phyloP scores from a whole-genome alignment of 1,140 invertebrate species.

The Bathynomus jamesi region DNA sequence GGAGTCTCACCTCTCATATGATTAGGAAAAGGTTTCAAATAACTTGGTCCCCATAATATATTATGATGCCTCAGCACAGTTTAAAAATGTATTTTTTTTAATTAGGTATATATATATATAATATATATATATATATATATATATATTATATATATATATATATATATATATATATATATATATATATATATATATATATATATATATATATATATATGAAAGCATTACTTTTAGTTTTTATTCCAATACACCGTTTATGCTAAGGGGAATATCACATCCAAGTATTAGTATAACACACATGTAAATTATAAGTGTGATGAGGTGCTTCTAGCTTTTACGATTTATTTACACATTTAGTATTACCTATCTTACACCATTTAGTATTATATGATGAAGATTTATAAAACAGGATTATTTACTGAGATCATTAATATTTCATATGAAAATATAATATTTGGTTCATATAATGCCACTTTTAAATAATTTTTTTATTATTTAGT shows the following conservation, averaged over 20 bases:
- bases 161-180: constrained; percentile 3
- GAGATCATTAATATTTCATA: neutral
- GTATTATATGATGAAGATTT: neutral
- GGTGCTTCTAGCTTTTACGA: neutral
- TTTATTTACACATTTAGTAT: neutral
- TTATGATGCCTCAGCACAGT: too few relatives aligned
- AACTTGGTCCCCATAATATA: too few relatives aligned
- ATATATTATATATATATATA: neutral
- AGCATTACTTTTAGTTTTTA: neutral
- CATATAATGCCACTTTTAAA: neutral
- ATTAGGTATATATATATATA: neutral
- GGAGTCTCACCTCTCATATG: too few relatives aligned
- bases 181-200: constrained; percentile 3
- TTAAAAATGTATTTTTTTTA: too few relatives aligned
- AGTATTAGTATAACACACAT: neutral
- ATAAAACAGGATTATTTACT: neutral
- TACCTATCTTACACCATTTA: too few relatives aligned
- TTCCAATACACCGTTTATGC: neutral
- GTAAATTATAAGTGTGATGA: neutral
- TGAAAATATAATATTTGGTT: neutral
- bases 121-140: neutral
- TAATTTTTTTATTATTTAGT: neutral
- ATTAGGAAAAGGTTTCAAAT: too few relatives aligned
- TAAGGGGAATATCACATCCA: neutral
- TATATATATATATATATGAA: neutral